A percentile compares a stretch with the other conserved stretches of the same genome.
phyloP scores from a whole-genome alignment of 2,113 vertebrate species.

The Colaptes auratus region DNA sequence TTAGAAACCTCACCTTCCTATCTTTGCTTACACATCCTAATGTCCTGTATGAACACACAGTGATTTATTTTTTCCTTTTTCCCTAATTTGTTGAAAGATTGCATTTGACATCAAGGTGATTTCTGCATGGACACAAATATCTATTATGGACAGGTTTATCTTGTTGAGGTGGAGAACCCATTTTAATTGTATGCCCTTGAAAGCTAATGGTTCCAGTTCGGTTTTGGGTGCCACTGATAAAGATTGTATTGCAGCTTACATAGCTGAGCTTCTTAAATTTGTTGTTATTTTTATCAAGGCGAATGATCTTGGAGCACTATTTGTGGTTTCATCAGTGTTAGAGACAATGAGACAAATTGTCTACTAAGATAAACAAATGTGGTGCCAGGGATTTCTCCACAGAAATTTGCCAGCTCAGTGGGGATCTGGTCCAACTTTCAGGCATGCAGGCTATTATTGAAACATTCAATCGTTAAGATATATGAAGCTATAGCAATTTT shows the following conservation, averaged over 20 bases:
- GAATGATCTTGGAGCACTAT: slow-evolving; percentile 20
- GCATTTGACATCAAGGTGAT: slow-evolving; percentile 28
- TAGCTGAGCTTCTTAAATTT: slow-evolving; percentile 29
- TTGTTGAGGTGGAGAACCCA: slow-evolving; percentile 11
- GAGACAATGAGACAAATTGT: slow-evolving; percentile 60
- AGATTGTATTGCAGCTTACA: not conserved
- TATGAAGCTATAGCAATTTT: not conserved
- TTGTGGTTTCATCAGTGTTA: slow-evolving; percentile 53
- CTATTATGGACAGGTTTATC: slow-evolving; percentile 27
- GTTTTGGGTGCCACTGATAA: slow-evolving; percentile 33
- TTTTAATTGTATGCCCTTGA: slow-evolving; percentile 29
- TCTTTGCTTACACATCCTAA: not conserved
- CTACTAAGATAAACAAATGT: slow-evolving; percentile 40
- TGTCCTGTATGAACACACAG: not conserved
- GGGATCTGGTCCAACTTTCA: not conserved
- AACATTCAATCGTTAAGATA: not conserved
- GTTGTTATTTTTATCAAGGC: slow-evolving; percentile 41
- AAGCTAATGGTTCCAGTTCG: not conserved
- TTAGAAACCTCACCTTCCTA: not conserved
- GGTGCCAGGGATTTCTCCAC: slow-evolving; percentile 35
- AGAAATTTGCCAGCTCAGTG: not conserved
- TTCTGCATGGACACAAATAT: not conserved
- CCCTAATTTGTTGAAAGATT: not conserved
- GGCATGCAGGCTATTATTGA: not conserved
- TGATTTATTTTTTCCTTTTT: not conserved